Percentiles rank a stretch among this genome's conserved stretches.
Evolutionary conservation across 2,113 vertebrate species (phyloP).

Genomic region (Halichoerus grypus): DNA sequence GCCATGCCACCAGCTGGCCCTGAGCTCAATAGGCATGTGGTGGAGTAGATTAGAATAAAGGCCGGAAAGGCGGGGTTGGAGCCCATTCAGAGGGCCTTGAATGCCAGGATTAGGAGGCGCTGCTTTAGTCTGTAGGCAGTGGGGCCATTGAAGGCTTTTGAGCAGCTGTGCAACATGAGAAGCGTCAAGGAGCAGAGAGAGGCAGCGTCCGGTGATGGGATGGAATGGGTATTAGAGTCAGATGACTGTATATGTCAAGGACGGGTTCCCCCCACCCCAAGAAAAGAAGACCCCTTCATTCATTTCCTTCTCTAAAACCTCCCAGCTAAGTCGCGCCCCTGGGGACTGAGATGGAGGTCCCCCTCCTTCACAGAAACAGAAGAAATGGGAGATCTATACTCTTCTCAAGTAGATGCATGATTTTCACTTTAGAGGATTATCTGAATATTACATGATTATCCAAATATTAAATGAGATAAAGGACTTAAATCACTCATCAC

Average conservation of each 20-base stretch:
- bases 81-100: neutral
- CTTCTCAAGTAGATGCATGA: no score
- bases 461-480: neutral
- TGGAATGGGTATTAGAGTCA: neutral
- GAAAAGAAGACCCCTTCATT: neutral
- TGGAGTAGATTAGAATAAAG: neutral
- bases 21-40: neutral
- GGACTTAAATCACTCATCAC: neutral
- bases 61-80: neutral
- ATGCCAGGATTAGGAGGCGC: neutral
- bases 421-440: neutral
- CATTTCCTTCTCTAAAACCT: neutral
- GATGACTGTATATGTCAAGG: neutral
- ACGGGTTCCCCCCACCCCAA: neutral
- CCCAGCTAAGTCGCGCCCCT: neutral
- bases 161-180: neutral
- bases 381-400: neutral
- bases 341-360: neutral
- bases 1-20: neutral
- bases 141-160: neutral
- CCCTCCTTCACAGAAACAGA: neutral
- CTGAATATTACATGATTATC: neutral
- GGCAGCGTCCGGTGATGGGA: accelerated
- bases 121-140: neutral
- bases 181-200: neutral